Evolutionary conservation across 2,888 invertebrate genomes (phyloP).

Genomic region (Heliothis peltigera): DNA sequence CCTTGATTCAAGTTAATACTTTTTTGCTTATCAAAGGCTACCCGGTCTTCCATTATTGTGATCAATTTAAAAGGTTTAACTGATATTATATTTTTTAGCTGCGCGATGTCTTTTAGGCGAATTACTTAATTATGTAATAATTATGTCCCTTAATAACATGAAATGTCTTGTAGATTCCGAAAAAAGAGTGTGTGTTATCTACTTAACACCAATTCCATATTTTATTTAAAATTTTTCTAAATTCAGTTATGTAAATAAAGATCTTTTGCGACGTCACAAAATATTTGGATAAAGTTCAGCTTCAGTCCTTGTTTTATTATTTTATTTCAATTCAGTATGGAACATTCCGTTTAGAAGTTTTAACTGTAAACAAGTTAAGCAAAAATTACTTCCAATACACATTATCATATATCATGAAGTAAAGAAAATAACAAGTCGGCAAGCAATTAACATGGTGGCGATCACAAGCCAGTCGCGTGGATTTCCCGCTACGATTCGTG

Average conservation of each 20-base stretch:
- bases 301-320: constrained; percentile 34
- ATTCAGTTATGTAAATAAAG: too few species aligned
- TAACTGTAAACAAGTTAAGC: constrained; percentile 72
- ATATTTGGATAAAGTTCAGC: constrained; percentile 31
- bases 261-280: constrained; percentile 33
- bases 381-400: constrained; percentile 68
- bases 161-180: constrained; percentile 10
- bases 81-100: constrained; percentile 20
- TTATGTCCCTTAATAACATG: background rate
- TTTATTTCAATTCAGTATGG: constrained; percentile 27
- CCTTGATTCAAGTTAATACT: constrained; percentile 4
- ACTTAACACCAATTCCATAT: background rate
- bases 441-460: constrained; percentile 83
- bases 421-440: constrained; percentile 79
- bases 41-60: constrained; percentile 29
- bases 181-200: constrained; percentile 10
- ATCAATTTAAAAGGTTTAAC: constrained; percentile 19
- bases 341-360: constrained; percentile 58
- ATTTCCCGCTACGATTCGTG: constrained; percentile 88
- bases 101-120: constrained; percentile 17
- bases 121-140: constrained; percentile 17
- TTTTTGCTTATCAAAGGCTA: constrained; percentile 19
- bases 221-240: too few species aligned
- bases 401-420: constrained; percentile 66
- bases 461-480: constrained; percentile 88